Conservation (phyloP, 2,113 vertebrate species). For the Corydoras maculifer region DNA sequence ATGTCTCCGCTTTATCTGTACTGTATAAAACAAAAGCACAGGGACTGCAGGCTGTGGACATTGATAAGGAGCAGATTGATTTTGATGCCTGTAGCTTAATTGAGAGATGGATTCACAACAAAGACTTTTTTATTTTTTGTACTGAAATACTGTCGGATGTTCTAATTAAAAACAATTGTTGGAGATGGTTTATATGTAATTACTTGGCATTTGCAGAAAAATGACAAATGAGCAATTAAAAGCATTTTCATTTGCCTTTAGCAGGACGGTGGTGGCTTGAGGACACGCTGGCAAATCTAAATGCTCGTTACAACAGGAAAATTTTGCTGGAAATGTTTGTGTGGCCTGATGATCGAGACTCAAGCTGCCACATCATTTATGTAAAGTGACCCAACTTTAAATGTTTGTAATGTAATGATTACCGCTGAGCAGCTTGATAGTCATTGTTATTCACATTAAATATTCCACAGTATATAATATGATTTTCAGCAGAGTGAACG, state of each 20-base stretch:
- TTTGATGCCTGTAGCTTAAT: slow-evolving; percentile 10
- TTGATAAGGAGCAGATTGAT: slow-evolving; percentile 37
- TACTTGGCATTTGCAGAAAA: background rate
- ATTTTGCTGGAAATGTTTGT: slow-evolving; percentile 86
- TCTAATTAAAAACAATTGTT: slow-evolving; percentile 44
- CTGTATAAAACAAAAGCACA: slow-evolving; percentile 23
- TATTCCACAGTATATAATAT: no score
- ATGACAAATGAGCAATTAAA: background rate
- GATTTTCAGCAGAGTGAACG: no score
- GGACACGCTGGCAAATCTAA: slow-evolving; percentile 76
- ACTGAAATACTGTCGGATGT: slow-evolving; percentile 40
- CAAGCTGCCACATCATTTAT: slow-evolving; percentile 83
- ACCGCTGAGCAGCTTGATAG: background rate
- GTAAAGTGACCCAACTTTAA: slow-evolving; percentile 60
- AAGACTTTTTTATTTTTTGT: slow-evolving; percentile 34
- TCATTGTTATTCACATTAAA: no score
- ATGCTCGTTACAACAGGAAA: slow-evolving; percentile 79
- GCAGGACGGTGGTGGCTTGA: slow-evolving; percentile 80
- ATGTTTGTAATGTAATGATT: background rate
- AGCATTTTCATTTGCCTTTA: slow-evolving; percentile 43
- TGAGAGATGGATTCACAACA: slow-evolving; percentile 13
- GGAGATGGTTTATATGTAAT: background rate
- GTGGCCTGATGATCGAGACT: slow-evolving; percentile 88
- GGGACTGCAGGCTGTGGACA: slow-evolving; percentile 16
- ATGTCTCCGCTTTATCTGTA: slow-evolving; percentile 30